A percentile compares a stretch with the other conserved stretches of the same genome.
Conservation (phyloP, 2,888 invertebrate genomes). For the Conops quadrifasciatus region DNA sequence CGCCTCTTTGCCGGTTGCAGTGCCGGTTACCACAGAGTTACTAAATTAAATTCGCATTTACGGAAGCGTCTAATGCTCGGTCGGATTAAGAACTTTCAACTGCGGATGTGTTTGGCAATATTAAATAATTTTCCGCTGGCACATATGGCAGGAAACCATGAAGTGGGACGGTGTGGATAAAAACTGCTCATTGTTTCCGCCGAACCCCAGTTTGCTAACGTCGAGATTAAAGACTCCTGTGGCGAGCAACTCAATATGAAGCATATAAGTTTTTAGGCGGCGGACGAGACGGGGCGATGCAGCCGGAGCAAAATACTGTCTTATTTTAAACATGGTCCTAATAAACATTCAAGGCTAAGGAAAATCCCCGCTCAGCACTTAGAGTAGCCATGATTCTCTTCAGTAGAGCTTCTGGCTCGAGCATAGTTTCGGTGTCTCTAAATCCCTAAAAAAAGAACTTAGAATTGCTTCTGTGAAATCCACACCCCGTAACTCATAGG, state of each 20-base stretch:
- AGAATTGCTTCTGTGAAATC: slow-evolving; percentile 4
- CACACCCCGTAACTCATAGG: neutral
- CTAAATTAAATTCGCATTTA: slow-evolving; percentile 60
- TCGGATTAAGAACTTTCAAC: slow-evolving; percentile 41
- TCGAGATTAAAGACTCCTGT: slow-evolving; percentile 64
- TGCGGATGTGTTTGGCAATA: slow-evolving; percentile 48
- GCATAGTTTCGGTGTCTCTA: neutral
- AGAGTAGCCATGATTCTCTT: neutral
- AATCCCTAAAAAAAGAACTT: neutral
- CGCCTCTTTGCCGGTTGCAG: slow-evolving; percentile 29
- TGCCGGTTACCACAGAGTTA: slow-evolving; percentile 43
- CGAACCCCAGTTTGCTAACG: slow-evolving; percentile 35
- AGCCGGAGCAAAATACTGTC: slow-evolving; percentile 40
- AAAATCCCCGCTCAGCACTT: slow-evolving; percentile 41
- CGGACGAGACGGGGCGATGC: slow-evolving; percentile 1
- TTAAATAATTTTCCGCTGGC: slow-evolving; percentile 52
- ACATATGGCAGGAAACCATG: slow-evolving; percentile 57
- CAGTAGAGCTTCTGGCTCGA: neutral
- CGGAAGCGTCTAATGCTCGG: slow-evolving; percentile 43
- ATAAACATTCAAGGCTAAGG: slow-evolving; percentile 55
- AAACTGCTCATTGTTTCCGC: slow-evolving; percentile 31
- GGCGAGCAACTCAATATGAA: slow-evolving; percentile 63
- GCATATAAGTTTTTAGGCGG: slow-evolving; percentile 36
- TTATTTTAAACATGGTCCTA: slow-evolving; percentile 8
- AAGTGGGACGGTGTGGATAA: slow-evolving; percentile 5